These are phyloP conservation scores for Eristalis tenax DNA, from an alignment of 2,888 invertebrate genomes.

Conservation along the genomic window DNA sequence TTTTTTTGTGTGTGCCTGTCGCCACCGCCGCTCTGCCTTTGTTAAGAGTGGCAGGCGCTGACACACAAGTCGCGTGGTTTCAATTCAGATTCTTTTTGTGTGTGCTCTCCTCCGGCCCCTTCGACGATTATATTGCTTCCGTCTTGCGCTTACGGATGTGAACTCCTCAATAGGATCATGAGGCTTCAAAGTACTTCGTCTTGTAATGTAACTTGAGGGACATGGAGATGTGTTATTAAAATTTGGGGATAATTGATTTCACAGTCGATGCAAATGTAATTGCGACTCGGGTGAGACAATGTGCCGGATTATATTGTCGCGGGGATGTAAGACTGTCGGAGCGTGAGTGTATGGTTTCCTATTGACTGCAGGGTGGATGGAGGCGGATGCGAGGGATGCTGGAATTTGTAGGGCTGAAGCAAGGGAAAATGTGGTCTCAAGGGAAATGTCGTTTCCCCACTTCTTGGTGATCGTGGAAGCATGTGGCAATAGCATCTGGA, in stretches of 20 bases:
- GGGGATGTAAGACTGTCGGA: too few species aligned
- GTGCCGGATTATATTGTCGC: too few species aligned
- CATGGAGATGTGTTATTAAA: constrained; percentile 15
- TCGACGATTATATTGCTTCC: neutral
- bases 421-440: too few species aligned
- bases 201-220: neutral
- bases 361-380: too few species aligned
- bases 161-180: constrained; percentile 34
- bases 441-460: too few species aligned
- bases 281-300: too few species aligned
- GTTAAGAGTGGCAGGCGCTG: neutral
- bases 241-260: constrained; percentile 12
- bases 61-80: constrained; percentile 2
- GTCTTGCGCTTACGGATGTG: constrained; percentile 11
- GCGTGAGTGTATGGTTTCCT: too few species aligned
- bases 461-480: too few species aligned
- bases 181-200: neutral
- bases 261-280: neutral
- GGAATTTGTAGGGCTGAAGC: too few species aligned
- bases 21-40: neutral
- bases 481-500: too few species aligned
- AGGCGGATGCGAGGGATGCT: too few species aligned
- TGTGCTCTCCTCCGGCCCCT: neutral
- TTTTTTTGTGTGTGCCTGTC: neutral
- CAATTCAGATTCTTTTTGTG: neutral